Percentiles rank a stretch among this genome's conserved stretches.
These are phyloP conservation scores for Hetaerina titia DNA, from an alignment of 2,888 invertebrate species.

Conservation along the genomic window DNA sequence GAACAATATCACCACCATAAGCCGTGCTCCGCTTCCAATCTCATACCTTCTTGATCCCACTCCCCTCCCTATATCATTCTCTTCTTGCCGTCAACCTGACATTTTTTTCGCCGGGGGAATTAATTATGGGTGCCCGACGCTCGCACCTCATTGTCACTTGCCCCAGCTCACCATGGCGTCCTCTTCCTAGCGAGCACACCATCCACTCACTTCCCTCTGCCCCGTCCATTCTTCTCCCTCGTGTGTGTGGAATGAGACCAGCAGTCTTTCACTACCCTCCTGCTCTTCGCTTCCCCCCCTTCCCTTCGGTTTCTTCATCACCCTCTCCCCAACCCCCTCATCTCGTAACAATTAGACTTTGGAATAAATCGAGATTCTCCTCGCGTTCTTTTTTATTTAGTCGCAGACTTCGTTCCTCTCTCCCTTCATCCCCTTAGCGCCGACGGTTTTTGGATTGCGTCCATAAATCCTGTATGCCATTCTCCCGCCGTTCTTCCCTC, in stretches of 20 bases:
- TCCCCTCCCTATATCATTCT: neutral
- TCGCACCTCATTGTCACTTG: slow-evolving; percentile 17
- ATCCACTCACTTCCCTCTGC: neutral
- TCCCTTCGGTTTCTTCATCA: no score
- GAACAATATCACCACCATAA: neutral
- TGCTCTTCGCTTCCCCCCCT: no score
- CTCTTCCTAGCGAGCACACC: neutral
- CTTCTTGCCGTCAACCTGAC: neutral
- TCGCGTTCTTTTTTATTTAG: slow-evolving; percentile 2
- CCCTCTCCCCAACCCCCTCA: neutral
- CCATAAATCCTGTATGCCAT: slow-evolving; percentile 7
- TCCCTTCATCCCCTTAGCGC: neutral
- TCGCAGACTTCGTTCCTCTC: neutral
- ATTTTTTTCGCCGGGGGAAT: neutral
- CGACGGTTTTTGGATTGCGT: slow-evolving; percentile 22
- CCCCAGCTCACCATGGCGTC: neutral
- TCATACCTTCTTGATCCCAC: neutral
- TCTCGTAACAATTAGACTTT: slow-evolving; percentile 18
- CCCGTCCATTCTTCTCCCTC: neutral
- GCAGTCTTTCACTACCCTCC: no score
- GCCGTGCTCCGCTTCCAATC: neutral
- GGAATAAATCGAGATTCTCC: slow-evolving; percentile 3
- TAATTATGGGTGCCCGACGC: neutral
- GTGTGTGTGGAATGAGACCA: neutral
- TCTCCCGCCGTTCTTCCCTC: neutral